These are phyloP conservation scores for Sphaerophoria rueppellii DNA, from an alignment of 2,888 invertebrate genomes.

Conservation along the genomic window DNA sequence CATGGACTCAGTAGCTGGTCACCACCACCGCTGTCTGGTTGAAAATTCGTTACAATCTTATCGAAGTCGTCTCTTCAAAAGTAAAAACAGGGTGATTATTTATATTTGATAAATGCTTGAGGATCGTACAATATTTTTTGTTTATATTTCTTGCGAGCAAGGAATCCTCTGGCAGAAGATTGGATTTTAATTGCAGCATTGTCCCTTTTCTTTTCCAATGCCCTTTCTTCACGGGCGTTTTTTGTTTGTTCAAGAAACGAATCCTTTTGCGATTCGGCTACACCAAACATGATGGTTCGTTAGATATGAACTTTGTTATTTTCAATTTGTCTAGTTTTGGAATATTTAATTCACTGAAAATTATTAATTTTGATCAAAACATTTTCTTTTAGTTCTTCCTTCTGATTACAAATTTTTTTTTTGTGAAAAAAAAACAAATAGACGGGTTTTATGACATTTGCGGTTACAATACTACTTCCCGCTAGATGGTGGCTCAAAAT, in stretches of 20 bases:
- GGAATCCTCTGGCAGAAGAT: conserved; percentile 89
- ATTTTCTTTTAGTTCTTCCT: conserved; percentile 30
- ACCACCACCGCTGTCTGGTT: conserved; percentile 80
- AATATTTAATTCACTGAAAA: conserved; percentile 18
- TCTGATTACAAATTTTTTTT: background rate
- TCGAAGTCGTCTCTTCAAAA: conserved; percentile 89
- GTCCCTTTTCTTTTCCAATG: conserved; percentile 91
- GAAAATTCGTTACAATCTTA: conserved; percentile 85
- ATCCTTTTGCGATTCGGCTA: conserved; percentile 86
- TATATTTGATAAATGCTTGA: background rate
- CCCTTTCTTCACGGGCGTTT: conserved; percentile 94
- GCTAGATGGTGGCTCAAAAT: background rate
- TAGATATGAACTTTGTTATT: background rate
- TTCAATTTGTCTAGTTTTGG: background rate
- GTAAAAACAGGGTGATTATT: conserved; percentile 16
- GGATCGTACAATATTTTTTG: conserved; percentile 87
- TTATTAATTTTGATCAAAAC: conserved; percentile 42
- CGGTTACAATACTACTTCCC: background rate
- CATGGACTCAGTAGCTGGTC: conserved; percentile 86
- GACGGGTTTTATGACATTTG: conserved; percentile 4
- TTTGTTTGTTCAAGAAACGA: conserved; percentile 94
- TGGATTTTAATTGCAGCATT: conserved; percentile 89
- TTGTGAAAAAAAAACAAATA: conserved; percentile 14
- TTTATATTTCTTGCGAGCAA: conserved; percentile 86
- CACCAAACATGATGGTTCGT: conserved; percentile 84